Evolutionary conservation across 2,113 vertebrate species (phyloP).

Genomic region (Channa maculata): DNA sequence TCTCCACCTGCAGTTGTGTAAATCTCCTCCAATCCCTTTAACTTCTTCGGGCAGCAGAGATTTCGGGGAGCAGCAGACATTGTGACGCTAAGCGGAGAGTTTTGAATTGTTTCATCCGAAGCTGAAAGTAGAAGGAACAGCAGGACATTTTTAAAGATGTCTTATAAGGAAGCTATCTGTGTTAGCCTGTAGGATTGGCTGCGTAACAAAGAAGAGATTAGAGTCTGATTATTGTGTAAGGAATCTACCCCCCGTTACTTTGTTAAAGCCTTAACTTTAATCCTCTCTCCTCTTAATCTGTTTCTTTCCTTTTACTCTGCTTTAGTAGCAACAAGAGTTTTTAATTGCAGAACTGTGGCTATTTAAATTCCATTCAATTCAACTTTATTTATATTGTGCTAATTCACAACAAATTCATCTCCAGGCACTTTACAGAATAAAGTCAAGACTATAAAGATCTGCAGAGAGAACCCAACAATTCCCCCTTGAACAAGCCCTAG

Average conservation of each 20-base stretch:
- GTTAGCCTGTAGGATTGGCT: background rate
- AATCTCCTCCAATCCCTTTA: constrained; percentile 30
- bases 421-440: no score
- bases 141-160: background rate
- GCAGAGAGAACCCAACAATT: no score
- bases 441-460: no score
- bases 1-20: constrained; percentile 7
- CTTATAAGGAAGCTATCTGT: background rate
- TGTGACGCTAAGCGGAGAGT: background rate
- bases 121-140: background rate
- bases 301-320: background rate
- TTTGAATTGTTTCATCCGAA: background rate
- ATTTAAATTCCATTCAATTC: background rate
- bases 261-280: background rate
- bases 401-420: no score
- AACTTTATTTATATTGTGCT: no score
- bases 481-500: no score
- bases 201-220: constrained; percentile 56
- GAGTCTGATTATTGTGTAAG: constrained; percentile 23
- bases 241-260: background rate
- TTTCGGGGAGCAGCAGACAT: background rate
- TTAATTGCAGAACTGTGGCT: background rate
- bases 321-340: background rate
- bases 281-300: background rate
- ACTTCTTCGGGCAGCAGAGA: background rate